These are phyloP conservation scores for Synergus umbraculus DNA, from an alignment of 2,888 invertebrate species.

Conservation along the genomic window DNA sequence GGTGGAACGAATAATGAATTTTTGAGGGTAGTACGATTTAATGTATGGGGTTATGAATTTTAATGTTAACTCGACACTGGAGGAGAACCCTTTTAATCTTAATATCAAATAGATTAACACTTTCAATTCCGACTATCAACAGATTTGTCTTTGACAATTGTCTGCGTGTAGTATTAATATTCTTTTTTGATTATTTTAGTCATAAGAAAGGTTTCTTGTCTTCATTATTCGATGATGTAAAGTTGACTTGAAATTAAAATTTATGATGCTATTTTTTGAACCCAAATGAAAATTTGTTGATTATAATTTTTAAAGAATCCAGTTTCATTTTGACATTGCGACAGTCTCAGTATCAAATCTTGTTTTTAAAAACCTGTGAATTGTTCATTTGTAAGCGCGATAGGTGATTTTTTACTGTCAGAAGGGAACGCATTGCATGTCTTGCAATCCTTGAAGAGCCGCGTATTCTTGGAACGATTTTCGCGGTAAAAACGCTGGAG, in stretches of 20 bases:
- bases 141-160: not conserved
- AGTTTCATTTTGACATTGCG: not conserved
- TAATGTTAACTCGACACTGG: not conserved
- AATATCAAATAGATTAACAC: not conserved
- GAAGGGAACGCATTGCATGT: conserved; percentile 6
- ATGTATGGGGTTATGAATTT: conserved; percentile 19
- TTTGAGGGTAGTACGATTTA: conserved; percentile 15
- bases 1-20: conserved; percentile 7
- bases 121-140: not conserved
- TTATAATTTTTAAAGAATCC: not conserved
- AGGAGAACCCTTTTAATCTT: conserved; percentile 10
- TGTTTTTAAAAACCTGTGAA: conserved; percentile 16
- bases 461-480: conserved; percentile 31
- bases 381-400: conserved; percentile 13
- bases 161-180: not conserved
- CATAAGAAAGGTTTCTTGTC: not conserved
- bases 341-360: not conserved
- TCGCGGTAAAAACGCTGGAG: conserved; percentile 10
- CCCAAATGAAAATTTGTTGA: not conserved
- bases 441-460: conserved; percentile 13
- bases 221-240: not conserved
- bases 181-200: conserved; percentile 2
- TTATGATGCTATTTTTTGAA: not conserved
- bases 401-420: conserved; percentile 17
- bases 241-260: conserved; percentile 15